Conservation (phyloP, 2,113 vertebrate genomes). For the Geococcyx californianus region DNA sequence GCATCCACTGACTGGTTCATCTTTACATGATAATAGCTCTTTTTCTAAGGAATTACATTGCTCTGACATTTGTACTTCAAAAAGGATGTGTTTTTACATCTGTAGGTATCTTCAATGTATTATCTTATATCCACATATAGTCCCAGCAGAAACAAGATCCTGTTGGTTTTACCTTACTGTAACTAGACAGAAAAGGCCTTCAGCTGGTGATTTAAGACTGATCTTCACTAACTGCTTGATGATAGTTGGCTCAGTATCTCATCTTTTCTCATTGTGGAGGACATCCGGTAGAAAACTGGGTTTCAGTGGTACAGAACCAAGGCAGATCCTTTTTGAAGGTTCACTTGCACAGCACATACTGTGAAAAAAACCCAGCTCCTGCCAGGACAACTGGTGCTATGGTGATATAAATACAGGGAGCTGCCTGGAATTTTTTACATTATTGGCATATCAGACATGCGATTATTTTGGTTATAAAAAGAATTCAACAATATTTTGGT, state of each 20-base stretch:
- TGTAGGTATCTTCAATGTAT: neutral
- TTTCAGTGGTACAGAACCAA: neutral
- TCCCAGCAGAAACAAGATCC: neutral
- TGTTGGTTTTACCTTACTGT: neutral
- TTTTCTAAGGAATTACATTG: neutral
- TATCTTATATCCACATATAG: neutral
- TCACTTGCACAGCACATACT: neutral
- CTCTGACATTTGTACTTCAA: neutral
- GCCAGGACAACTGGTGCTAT: slow-evolving; percentile 1
- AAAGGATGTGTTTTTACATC: neutral
- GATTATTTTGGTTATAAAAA: slow-evolving; percentile 5
- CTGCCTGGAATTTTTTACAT: slow-evolving; percentile 1
- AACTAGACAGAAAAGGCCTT: neutral
- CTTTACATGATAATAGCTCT: neutral
- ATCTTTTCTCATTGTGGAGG: neutral
- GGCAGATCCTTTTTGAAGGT: neutral
- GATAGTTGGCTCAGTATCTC: neutral
- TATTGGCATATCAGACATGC: neutral
- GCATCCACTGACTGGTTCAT: neutral
- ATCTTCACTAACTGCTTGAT: neutral
- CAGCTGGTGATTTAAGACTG: neutral
- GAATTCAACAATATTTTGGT: neutral
- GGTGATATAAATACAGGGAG: slow-evolving; percentile 38
- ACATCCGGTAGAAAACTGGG: neutral
- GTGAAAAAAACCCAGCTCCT: neutral